These are phyloP conservation scores for Gorilla gorilla DNA, from an alignment of 2,113 vertebrate genomes.

Conservation along the genomic window DNA sequence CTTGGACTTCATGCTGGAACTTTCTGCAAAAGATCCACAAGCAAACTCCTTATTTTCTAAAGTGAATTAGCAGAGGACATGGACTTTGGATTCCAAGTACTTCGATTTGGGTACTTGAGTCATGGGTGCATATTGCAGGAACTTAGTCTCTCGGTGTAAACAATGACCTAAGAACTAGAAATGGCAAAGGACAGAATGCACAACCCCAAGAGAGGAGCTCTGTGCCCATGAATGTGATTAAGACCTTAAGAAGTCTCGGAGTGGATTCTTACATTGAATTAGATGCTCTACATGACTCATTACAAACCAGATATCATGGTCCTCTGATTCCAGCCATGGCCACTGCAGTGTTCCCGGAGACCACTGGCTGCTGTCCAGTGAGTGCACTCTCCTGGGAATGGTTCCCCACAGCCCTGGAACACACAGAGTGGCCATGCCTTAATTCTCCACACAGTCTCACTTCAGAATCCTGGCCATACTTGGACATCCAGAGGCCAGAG, in stretches of 20 bases:
- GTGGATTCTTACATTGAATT: not conserved
- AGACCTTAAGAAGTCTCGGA: not conserved
- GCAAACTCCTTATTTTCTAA: not conserved
- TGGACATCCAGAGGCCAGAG: not conserved
- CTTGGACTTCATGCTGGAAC: not conserved
- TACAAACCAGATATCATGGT: not conserved
- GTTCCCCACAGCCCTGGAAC: not conserved
- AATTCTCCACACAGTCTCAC: not conserved
- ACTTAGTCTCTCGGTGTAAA: not conserved
- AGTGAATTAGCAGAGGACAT: not conserved
- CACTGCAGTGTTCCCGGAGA: not conserved
- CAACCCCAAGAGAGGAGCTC: not conserved
- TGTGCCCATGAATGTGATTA: not conserved
- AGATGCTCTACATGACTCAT: no score
- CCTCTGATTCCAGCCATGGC: not conserved
- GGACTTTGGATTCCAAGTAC: not conserved
- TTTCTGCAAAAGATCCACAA: not conserved
- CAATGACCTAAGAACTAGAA: not conserved
- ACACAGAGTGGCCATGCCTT: rapidly evolving
- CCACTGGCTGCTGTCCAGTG: no score
- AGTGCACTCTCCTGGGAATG: not conserved
- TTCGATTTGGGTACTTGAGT: not conserved
- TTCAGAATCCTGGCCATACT: not conserved
- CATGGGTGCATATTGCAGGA: not conserved
- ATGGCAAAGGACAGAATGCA: not conserved